These are phyloP conservation scores for Thripadectes ignobilis DNA, from an alignment of 2,797 vertebrate genomes.

Conservation along the genomic window DNA sequence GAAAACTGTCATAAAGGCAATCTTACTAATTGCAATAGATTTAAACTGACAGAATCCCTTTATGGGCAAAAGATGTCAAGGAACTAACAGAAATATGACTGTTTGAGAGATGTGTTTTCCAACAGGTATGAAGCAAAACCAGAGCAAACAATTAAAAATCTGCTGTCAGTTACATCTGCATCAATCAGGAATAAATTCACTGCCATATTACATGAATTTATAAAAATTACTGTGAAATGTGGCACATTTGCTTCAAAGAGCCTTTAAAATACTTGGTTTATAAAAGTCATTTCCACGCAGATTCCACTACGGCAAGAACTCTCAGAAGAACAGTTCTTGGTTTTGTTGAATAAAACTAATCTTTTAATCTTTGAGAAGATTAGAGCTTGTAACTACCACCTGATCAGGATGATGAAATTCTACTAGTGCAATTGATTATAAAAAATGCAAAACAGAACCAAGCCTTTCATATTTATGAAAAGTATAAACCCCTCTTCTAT, in stretches of 20 bases:
- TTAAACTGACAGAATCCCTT: not conserved
- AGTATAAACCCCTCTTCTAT: not conserved
- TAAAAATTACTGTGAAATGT: not conserved
- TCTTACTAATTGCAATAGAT: not conserved
- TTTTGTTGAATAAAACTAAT: constrained; percentile 31
- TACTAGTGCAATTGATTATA: not conserved
- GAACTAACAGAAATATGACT: not conserved
- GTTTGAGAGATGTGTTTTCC: not conserved
- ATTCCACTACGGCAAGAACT: not conserved
- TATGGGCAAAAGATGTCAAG: not conserved
- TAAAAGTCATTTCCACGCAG: not conserved
- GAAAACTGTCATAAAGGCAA: not conserved
- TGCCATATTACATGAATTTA: not conserved
- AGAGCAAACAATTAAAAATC: not conserved
- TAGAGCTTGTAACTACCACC: constrained; percentile 46
- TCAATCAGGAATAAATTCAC: not conserved
- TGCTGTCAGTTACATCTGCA: not conserved
- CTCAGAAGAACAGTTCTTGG: not conserved
- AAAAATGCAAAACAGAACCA: constrained; percentile 1
- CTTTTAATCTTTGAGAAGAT: constrained; percentile 59
- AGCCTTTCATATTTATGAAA: not conserved
- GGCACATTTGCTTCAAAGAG: not conserved
- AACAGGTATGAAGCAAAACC: not conserved
- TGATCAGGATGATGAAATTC: constrained; percentile 50
- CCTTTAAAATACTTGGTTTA: not conserved